These are phyloP conservation scores for Pituophis catenifer DNA, from an alignment of 2,113 vertebrate species.

Conservation along the genomic window DNA sequence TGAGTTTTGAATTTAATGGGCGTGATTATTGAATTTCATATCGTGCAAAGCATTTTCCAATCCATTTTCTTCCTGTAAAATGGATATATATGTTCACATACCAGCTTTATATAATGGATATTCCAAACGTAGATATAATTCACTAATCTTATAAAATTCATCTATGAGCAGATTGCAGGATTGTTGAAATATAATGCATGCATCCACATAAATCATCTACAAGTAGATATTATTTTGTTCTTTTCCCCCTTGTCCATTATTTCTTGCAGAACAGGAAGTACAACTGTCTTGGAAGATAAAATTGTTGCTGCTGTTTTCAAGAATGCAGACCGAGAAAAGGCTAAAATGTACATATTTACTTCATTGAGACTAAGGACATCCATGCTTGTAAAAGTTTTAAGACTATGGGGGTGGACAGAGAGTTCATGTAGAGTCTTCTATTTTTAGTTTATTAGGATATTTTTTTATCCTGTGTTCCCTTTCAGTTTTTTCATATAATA, in stretches of 20 bases:
- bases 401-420: neutral
- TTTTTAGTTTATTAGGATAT: neutral
- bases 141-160: neutral
- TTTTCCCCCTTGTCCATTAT: neutral
- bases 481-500: neutral
- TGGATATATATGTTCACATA: neutral
- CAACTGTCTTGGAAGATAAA: neutral
- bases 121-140: neutral
- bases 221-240: neutral
- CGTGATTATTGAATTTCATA: neutral
- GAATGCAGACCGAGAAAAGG: neutral
- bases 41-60: neutral
- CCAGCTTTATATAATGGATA: neutral
- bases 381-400: neutral
- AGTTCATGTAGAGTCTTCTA: neutral
- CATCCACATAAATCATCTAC: neutral
- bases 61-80: neutral
- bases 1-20: neutral
- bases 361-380: fast-evolving
- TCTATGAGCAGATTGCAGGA: neutral
- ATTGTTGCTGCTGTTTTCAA: neutral
- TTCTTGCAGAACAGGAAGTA: neutral
- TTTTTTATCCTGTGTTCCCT: neutral
- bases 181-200: neutral
- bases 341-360: neutral